Evolutionary conservation across 2,888 invertebrate genomes (phyloP).

Genomic region (Harpalus rufipes): DNA sequence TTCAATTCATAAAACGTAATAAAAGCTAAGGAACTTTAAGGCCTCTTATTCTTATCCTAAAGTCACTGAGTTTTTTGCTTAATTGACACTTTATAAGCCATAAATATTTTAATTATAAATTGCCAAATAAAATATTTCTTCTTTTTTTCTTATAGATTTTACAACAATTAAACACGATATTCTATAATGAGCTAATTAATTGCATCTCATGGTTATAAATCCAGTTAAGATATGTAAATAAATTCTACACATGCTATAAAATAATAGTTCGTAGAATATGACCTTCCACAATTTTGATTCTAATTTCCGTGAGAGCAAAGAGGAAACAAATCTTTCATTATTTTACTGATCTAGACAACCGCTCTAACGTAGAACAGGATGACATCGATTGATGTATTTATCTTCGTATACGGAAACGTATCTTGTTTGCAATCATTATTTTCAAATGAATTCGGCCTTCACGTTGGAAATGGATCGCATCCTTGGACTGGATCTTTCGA

Average conservation of each 20-base stretch:
- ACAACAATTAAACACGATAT: constrained; percentile 31
- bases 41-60: too few relatives aligned
- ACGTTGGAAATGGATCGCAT: constrained; percentile 20
- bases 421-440: constrained; percentile 21
- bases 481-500: constrained; percentile 21
- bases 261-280: constrained; percentile 5
- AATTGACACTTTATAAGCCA: too few relatives aligned
- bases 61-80: too few relatives aligned
- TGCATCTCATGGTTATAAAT: constrained; percentile 31
- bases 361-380: background rate
- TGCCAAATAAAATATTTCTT: background rate
- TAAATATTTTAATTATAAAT: too few relatives aligned
- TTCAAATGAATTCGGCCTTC: constrained; percentile 20
- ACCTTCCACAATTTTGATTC: constrained; percentile 35
- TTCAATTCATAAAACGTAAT: too few relatives aligned
- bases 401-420: background rate
- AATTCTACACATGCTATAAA: constrained; percentile 20
- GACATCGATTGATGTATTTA: constrained; percentile 1
- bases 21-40: too few relatives aligned
- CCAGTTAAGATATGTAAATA: constrained; percentile 22
- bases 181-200: constrained; percentile 35
- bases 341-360: constrained; percentile 7
- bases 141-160: background rate
- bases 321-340: constrained; percentile 1
- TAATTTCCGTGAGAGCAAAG: constrained; percentile 35